phyloP scores from a whole-genome alignment of 2,113 vertebrate species.

The Ceyx melanurus region DNA sequence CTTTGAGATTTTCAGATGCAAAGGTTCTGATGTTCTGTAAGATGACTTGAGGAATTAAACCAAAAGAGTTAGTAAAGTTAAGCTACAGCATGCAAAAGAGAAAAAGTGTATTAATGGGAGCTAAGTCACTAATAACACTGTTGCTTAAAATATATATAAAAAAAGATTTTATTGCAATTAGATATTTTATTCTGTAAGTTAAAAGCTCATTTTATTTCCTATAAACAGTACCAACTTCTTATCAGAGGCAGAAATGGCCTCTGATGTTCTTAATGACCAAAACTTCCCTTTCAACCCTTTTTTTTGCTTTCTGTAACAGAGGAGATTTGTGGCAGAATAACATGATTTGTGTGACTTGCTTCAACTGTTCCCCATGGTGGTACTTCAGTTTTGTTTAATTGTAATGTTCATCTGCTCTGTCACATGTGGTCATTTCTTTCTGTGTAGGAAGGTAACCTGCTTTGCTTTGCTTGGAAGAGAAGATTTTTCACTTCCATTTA shows the following conservation, averaged over 20 bases:
- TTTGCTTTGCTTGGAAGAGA: background rate
- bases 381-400: background rate
- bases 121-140: slow-evolving; percentile 47
- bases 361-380: background rate
- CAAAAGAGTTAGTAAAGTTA: slow-evolving; percentile 64
- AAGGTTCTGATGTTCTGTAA: slow-evolving; percentile 65
- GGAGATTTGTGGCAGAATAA: slow-evolving; percentile 15
- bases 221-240: slow-evolving; percentile 1
- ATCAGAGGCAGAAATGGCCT: slow-evolving; percentile 1
- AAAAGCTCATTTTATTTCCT: slow-evolving; percentile 30
- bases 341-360: background rate
- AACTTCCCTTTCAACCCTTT: background rate
- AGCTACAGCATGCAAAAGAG: slow-evolving; percentile 49
- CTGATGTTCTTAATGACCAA: background rate
- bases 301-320: background rate
- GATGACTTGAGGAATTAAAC: slow-evolving; percentile 66
- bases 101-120: slow-evolving; percentile 61
- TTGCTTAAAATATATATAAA: slow-evolving; percentile 22
- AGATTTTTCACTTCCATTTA: background rate
- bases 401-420: background rate
- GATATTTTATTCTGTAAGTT: slow-evolving; percentile 16
- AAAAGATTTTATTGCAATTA: slow-evolving; percentile 33
- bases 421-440: background rate
- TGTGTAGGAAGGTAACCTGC: background rate
- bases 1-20: slow-evolving; percentile 71